A percentile compares a stretch with the other conserved stretches of the same genome.
Evolutionary conservation across 2,888 invertebrate genomes (phyloP).

Genomic region (Bursaphelenchus okinawaensis): DNA sequence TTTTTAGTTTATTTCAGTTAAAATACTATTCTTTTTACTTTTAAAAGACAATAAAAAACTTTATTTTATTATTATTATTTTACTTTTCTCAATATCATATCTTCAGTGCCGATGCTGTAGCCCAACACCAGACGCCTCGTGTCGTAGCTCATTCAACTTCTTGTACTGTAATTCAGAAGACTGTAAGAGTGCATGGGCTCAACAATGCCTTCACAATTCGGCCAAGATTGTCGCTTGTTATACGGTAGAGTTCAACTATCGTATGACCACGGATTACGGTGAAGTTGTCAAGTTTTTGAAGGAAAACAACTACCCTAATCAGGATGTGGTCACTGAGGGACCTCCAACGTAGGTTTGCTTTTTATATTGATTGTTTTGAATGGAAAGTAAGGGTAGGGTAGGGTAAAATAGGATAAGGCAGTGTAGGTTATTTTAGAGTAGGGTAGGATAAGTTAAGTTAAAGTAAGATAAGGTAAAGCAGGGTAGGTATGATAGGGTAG

Average conservation of each 20-base stretch:
- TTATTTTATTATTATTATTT: not conserved
- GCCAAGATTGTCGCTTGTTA: constrained; percentile 53
- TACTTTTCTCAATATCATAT: not conserved
- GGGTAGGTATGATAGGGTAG: no score
- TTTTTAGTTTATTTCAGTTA: no score
- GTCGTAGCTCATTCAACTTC: constrained; percentile 31
- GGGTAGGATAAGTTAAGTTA: no score
- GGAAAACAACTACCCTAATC: constrained; percentile 52
- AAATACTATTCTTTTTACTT: not conserved
- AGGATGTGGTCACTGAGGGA: constrained; percentile 30
- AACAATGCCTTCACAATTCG: constrained; percentile 55
- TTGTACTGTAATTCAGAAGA: constrained; percentile 53
- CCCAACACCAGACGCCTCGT: constrained; percentile 27
- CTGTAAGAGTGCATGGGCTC: constrained; percentile 56
- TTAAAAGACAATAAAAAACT: no score
- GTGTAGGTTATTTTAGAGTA: no score
- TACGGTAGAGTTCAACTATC: constrained; percentile 54
- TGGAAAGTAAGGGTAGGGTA: not conserved
- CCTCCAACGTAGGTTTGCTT: not conserved
- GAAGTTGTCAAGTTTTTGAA: constrained; percentile 47
- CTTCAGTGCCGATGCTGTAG: constrained; percentile 35
- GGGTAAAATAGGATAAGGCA: no score
- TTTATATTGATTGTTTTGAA: not conserved
- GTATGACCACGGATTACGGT: constrained; percentile 46
- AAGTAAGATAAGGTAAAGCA: no score